Evolutionary conservation across 2,888 invertebrate species (phyloP), one percentile per base, ranked within the genome.

Genomic region (Pristionchus entomophagus): DNA sequence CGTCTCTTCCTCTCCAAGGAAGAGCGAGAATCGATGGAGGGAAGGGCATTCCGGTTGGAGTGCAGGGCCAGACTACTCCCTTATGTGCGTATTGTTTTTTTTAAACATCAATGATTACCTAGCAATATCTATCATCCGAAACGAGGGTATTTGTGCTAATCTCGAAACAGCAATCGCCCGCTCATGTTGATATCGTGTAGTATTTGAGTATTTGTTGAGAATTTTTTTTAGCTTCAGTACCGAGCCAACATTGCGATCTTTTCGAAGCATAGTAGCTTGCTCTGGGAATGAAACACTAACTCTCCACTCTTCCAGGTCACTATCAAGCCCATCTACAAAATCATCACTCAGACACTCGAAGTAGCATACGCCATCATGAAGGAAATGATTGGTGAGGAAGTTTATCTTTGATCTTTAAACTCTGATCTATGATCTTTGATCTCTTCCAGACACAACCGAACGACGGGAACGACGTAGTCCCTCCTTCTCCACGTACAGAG

Each of bases 21-120:
- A 14, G 78, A 78, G 29, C 78, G 26, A 6, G 22, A 45, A 29
- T 22, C 78, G 49, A 49, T 26, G 32, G 49, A 12, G 10, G 78
- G 78, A 6, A n/a, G 78, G 32, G 78, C 78, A 29, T 78, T 78
- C 78, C 17, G 49, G 3, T 29, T 78, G 78, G 78, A 78, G 49
- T 29, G 45, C 29, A 26, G 78, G 29, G 78, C 78, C 17, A 45
- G 78, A n/a, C 49, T 78, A n/a, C 78, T 78, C 19, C 78, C 78
- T 17, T 78, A 51, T 49, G 78, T 78, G 49, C 26, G n/a, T n/a
- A n/a, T n/a, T n/a, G n/a, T n/a, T n/a, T n/a, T n/a, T n/a, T n/a
- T n/a, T n/a, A n/a, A n/a, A n/a, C n/a, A n/a, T n/a, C n/a, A n/a
- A n/a, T n/a, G n/a, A n/a, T n/a, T n/a, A n/a, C n/a, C n/a, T n/a